These are phyloP conservation scores for Hylomyscus alleni DNA, from an alignment of 2,797 vertebrate genomes.

Conservation along the genomic window DNA sequence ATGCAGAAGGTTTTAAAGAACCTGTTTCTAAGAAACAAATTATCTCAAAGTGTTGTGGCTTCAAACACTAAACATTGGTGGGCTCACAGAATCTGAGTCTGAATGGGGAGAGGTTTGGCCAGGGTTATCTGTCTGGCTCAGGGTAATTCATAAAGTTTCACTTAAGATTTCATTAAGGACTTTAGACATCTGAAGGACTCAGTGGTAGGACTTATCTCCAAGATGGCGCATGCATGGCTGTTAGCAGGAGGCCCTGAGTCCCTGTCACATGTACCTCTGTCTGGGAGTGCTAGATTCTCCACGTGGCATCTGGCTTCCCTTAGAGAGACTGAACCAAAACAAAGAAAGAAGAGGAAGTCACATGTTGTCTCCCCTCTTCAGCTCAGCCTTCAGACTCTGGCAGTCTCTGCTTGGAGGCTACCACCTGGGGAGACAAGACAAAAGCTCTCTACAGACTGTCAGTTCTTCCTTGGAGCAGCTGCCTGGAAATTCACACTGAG, in stretches of 20 bases:
- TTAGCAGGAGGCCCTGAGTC: background rate
- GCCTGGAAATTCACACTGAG: too few relatives aligned
- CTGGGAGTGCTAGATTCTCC: background rate
- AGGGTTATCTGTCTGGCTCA: background rate
- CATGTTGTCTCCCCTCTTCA: too few relatives aligned
- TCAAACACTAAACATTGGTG: background rate
- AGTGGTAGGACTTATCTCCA: background rate
- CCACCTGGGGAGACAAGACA: too few relatives aligned
- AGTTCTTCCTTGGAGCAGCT: too few relatives aligned
- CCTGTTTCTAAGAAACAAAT: background rate
- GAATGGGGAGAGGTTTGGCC: background rate
- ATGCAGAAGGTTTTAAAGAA: constrained; percentile 1
- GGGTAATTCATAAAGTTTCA: background rate
- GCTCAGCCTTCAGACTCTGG: too few relatives aligned
- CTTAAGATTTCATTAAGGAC: background rate
- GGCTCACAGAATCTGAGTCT: background rate
- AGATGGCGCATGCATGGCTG: background rate
- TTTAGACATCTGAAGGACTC: background rate
- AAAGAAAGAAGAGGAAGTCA: background rate
- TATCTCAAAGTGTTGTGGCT: background rate
- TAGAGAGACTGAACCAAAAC: background rate
- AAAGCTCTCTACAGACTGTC: too few relatives aligned
- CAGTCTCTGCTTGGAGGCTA: too few relatives aligned
- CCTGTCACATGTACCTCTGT: background rate
- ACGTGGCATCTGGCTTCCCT: background rate